phyloP scores from a whole-genome alignment of 2,797 vertebrate species.

The Falco cherrug region DNA sequence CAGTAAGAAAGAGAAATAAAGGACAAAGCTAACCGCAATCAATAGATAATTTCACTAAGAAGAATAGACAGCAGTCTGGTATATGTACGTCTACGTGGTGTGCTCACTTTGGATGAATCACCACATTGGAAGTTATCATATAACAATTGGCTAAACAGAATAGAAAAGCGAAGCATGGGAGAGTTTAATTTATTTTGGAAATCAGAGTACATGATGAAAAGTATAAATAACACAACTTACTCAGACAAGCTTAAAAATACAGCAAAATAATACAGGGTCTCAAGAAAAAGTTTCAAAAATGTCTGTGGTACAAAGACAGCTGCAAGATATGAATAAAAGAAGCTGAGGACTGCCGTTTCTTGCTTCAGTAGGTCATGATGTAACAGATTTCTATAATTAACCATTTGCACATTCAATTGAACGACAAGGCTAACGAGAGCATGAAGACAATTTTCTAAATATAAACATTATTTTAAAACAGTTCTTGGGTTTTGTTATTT shows the following conservation, averaged over 20 bases:
- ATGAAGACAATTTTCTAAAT: not conserved
- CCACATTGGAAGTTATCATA: not conserved
- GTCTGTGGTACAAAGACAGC: not conserved
- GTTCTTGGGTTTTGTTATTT: not conserved
- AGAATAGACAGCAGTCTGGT: not conserved
- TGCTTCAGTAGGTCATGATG: not conserved
- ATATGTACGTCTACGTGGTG: not conserved
- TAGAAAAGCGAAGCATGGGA: not conserved
- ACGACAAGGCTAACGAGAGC: not conserved
- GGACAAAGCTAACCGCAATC: not conserved
- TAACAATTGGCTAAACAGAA: not conserved
- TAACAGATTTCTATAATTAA: not conserved
- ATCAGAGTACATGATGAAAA: not conserved
- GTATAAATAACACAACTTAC: not conserved
- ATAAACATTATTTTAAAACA: not conserved
- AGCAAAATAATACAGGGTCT: not conserved
- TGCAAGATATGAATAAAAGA: not conserved
- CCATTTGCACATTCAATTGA: not conserved
- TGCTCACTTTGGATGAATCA: not conserved
- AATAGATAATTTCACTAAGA: conserved; percentile 43
- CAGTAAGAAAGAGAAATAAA: conserved; percentile 9
- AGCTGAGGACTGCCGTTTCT: not conserved
- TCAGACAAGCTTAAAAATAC: not conserved
- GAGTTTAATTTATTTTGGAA: not conserved
- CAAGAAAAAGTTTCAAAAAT: not conserved